phyloP scores from a whole-genome alignment of 2,797 vertebrate genomes.

The Malacoraja senta region DNA sequence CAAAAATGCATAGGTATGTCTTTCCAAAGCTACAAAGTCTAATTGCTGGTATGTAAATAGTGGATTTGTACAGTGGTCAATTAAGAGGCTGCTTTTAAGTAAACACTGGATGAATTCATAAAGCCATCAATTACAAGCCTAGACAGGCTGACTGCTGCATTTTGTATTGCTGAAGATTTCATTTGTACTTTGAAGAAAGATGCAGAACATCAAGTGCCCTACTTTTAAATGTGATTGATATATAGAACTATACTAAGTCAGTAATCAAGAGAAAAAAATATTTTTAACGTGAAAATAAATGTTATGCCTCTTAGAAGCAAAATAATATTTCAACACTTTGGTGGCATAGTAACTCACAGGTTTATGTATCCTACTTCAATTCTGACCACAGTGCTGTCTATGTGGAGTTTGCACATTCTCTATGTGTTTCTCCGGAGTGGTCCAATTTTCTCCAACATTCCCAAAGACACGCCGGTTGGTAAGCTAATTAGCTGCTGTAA shows the following conservation, averaged over 20 bases:
- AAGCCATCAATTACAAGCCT: not conserved
- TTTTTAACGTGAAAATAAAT: not conserved
- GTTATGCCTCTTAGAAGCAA: not conserved
- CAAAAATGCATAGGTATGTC: not conserved
- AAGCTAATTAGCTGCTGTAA: no score
- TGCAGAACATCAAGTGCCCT: not conserved
- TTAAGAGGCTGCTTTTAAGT: slow-evolving; percentile 5
- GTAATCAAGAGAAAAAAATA: not conserved
- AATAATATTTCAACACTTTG: not conserved
- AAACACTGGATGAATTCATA: slow-evolving; percentile 3
- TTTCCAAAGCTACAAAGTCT: slow-evolving; percentile 9
- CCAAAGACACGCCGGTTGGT: no score
- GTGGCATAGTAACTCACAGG: no score
- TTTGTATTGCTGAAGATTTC: slow-evolving; percentile 15
- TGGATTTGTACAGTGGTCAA: not conserved
- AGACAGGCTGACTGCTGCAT: slow-evolving; percentile 1
- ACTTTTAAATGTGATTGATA: not conserved
- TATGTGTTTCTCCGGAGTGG: no score
- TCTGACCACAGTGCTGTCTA: no score
- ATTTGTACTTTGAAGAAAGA: not conserved
- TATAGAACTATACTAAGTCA: not conserved
- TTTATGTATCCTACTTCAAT: no score
- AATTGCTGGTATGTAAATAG: not conserved
- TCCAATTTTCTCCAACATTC: no score
- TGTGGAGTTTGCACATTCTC: no score